A percentile compares a stretch with the other conserved stretches of the same genome.
Evolutionary conservation across 2,113 vertebrate genomes (phyloP).

Genomic region (Callopanchax toddi): DNA sequence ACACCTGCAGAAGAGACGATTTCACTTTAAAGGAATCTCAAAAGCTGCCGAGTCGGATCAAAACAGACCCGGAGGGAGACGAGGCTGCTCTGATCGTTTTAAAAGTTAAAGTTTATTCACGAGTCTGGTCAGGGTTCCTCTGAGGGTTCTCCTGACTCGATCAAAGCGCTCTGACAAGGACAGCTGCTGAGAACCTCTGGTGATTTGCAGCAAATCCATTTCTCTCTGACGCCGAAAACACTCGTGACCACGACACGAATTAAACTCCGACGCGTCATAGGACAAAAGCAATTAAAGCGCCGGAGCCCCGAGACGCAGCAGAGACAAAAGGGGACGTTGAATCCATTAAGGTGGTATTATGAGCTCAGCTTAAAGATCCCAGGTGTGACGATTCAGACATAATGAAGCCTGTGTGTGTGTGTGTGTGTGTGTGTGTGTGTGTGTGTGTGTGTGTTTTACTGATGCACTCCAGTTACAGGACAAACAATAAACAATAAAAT

Average conservation of each 20-base stretch:
- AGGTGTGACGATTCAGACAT: neutral
- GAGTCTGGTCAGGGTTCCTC: no score
- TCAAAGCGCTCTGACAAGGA: constrained; percentile 15
- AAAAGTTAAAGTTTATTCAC: no score
- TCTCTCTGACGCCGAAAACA: constrained; percentile 13
- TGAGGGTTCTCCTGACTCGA: neutral
- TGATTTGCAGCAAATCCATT: constrained; percentile 43
- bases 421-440: neutral
- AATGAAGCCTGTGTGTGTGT: neutral
- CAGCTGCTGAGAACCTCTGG: constrained; percentile 21
- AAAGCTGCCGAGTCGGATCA: no score
- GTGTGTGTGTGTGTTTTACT: constrained; percentile 12
- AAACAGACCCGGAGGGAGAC: no score
- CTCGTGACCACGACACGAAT: constrained; percentile 50
- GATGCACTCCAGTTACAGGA: constrained; percentile 1
- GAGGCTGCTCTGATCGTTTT: no score
- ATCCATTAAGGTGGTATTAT: constrained; percentile 41
- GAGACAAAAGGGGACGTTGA: constrained; percentile 43
- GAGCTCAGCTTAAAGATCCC: constrained; percentile 32
- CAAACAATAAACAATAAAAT: neutral
- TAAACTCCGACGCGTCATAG: constrained; percentile 44
- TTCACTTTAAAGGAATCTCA: neutral
- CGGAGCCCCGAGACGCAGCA: constrained; percentile 21
- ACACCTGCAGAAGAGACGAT: constrained; percentile 81
- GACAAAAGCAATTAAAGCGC: constrained; percentile 59